These are phyloP conservation scores for Idaea biselata DNA, from an alignment of 2,888 invertebrate genomes.

Conservation along the genomic window DNA sequence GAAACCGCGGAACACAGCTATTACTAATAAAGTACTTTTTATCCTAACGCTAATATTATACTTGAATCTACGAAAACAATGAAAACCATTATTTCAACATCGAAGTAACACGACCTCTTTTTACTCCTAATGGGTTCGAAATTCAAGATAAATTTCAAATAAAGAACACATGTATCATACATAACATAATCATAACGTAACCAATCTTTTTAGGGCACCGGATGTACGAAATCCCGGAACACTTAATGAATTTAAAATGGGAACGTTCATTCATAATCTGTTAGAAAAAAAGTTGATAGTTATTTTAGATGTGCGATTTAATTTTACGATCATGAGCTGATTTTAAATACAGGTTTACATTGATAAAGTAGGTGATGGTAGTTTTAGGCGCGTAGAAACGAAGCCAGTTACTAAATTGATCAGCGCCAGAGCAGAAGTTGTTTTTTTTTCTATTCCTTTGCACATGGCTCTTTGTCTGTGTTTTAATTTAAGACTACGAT, in stretches of 20 bases:
- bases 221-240: conserved; percentile 22
- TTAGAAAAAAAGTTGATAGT: conserved; percentile 12
- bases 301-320: neutral
- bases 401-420: too few relatives aligned
- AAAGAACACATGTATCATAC: neutral
- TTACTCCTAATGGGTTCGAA: neutral
- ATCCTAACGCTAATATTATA: too few relatives aligned
- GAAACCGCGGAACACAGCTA: too few relatives aligned
- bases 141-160: neutral
- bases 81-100: neutral
- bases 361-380: too few relatives aligned
- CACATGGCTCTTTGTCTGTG: too few relatives aligned
- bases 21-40: too few relatives aligned
- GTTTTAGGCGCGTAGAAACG: too few relatives aligned
- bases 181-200: conserved; percentile 13
- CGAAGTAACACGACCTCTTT: neutral
- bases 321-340: neutral
- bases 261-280: conserved; percentile 20
- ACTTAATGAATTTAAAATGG: conserved; percentile 19
- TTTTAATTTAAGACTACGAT: too few relatives aligned
- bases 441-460: too few relatives aligned
- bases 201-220: conserved; percentile 23
- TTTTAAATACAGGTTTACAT: neutral
- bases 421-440: too few relatives aligned
- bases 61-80: neutral